Evolutionary conservation across 2,113 vertebrate genomes (phyloP).

Genomic region (Arothron firmamentum): DNA sequence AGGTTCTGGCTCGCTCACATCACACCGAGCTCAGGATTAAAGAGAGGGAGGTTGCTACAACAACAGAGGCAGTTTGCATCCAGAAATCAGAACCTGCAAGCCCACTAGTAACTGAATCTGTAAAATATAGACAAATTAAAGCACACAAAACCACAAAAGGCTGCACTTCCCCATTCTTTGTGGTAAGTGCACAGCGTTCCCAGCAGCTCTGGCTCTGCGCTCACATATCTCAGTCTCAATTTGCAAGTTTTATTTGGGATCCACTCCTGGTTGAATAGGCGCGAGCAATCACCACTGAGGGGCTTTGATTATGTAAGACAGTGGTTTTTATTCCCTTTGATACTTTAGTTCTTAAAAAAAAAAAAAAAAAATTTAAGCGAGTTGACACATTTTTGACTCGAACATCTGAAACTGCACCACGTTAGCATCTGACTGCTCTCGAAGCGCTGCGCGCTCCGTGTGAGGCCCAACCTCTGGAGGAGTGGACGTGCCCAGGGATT

Average conservation of each 20-base stretch:
- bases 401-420: constrained; percentile 37
- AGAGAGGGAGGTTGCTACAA: background rate
- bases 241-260: constrained; percentile 44
- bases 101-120: background rate
- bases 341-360: constrained; percentile 24
- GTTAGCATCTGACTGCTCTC: constrained; percentile 36
- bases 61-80: background rate
- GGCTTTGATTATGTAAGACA: constrained; percentile 44
- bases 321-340: constrained; percentile 51
- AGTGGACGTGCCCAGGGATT: constrained; percentile 24
- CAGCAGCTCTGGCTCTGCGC: constrained; percentile 31
- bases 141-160: background rate
- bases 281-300: constrained; percentile 47
- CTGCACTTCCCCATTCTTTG: background rate
- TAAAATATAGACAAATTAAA: background rate
- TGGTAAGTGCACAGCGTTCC: background rate
- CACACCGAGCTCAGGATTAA: too few species aligned
- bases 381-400: constrained; percentile 64
- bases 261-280: constrained; percentile 47
- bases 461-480: constrained; percentile 42
- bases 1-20: too few species aligned
- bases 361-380: background rate
- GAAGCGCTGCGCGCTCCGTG: constrained; percentile 32
- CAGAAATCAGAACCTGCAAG: background rate
- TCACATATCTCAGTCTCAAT: constrained; percentile 38